phyloP scores from a whole-genome alignment of 1,140 invertebrate species.

The Elymnias hypermnestra region DNA sequence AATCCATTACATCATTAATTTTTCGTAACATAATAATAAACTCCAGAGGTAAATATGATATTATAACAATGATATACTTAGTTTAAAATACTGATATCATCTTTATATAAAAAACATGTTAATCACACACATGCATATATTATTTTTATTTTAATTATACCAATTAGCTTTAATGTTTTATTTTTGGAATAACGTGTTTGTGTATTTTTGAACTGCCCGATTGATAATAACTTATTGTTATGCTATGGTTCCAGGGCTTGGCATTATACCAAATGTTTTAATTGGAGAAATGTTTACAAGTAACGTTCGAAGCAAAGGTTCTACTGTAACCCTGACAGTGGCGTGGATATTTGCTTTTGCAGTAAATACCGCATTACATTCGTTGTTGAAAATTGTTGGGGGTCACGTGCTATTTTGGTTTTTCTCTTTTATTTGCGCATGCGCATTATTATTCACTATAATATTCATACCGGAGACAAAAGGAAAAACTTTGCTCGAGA shows the following conservation, averaged over 20 bases:
- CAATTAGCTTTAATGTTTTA: no score
- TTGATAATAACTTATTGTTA: no score
- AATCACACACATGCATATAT: no score
- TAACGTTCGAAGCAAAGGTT: slow-evolving; percentile 18
- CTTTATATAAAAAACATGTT: no score
- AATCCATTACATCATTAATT: no score
- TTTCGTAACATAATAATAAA: no score
- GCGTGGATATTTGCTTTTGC: slow-evolving; percentile 11
- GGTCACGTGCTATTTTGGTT: slow-evolving; percentile 64
- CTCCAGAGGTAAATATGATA: no score
- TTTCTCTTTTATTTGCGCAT: slow-evolving; percentile 19
- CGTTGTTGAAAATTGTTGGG: slow-evolving; percentile 73
- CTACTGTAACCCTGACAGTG: slow-evolving; percentile 7
- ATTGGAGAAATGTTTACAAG: slow-evolving; percentile 17
- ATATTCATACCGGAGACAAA: slow-evolving; percentile 78
- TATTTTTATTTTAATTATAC: no score
- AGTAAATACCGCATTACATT: slow-evolving; percentile 73
- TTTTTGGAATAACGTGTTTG: no score
- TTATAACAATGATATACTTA: no score
- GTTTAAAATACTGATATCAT: no score
- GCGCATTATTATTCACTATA: slow-evolving; percentile 27
- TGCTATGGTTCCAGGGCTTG: slow-evolving; percentile 15
- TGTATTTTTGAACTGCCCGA: no score
- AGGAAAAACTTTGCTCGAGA: slow-evolving; percentile 77
- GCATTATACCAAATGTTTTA: slow-evolving; percentile 12